Base-by-base conservation (phyloP, 1,140 invertebrate species). In the Hyposmocoma kahamanoa region DNA sequence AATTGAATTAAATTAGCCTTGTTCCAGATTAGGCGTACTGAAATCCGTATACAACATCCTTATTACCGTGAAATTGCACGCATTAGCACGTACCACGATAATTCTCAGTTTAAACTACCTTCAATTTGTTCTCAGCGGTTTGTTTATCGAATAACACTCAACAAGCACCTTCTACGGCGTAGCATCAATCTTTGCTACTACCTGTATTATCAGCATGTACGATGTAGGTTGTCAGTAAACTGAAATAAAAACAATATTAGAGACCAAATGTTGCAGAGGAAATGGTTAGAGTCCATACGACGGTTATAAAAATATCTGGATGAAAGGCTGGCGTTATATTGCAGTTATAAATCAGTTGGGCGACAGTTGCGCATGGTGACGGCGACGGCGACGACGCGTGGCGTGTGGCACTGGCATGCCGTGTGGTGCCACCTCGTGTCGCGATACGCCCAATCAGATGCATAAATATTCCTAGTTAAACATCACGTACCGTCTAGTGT, bases 251-350 rank as follows among this genome's bases (percentile, higher is more conserved):
- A 36, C 15, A 36, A 36, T 36, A 48, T 43, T 42, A 26, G 47
- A 53, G 38, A 46, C 24, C 41, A 32, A 56, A 61, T 54, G 55
- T 63, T 22, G 49, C 48, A 47, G 60, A 67, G 50, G 53, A 48
- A 54, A 59, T 50, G 44, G n/a, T 50, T 56, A 45, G 56, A 56
- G 44, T 60, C 47, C 41, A 42, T 70, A 62, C 64, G 59, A 64
- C 61, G 56, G 70, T 73, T 74, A 74, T 71, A 67, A 71, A 71
- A 68, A 74, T 74, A 71, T 68, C 60, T 67, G 57, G 56, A 62
- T 63, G 66, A 63, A 58, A 69, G 59, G 48, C 62, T 58, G 56
- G 53, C 60, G 57, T 62, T 69, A 74, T 74, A 74, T 74, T 71
- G 59, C 59, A 42, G 67, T 59, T 71, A 69, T 74, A 67, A 74